A percentile compares a stretch with the other conserved stretches of the same genome.
Evolutionary conservation across 2,797 vertebrate genomes (phyloP).

Genomic region (Spinibarbus caldwelli): DNA sequence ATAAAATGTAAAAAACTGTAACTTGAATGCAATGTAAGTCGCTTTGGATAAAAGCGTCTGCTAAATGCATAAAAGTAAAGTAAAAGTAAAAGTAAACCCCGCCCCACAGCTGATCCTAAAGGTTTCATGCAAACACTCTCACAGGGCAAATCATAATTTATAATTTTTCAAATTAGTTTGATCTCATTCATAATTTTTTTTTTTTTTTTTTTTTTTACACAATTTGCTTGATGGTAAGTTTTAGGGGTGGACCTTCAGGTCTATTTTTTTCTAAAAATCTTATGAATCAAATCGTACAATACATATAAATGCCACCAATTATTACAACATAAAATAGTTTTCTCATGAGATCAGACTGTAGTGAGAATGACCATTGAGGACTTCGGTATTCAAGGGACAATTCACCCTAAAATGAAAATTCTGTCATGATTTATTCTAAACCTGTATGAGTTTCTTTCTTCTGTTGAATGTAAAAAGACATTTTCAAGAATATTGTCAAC

Average conservation of each 20-base stretch:
- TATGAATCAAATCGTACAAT: not conserved
- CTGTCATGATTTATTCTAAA: no score
- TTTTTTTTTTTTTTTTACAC: no score
- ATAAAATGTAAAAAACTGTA: no score
- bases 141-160: not conserved
- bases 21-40: no score
- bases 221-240: not conserved
- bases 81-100: no score
- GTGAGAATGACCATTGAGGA: not conserved
- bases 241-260: not conserved
- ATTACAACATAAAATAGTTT: not conserved
- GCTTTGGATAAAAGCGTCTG: no score
- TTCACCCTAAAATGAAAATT: not conserved
- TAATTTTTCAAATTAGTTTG: no score
- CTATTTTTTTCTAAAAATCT: not conserved
- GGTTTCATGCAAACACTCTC: not conserved
- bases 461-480: not conserved
- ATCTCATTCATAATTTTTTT: no score
- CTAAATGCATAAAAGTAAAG: no score
- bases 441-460: no score
- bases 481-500: not conserved
- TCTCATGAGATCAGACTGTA: not conserved
- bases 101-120: no score
- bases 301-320: not conserved
- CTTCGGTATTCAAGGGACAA: not conserved